These are phyloP conservation scores for Ceratosolen solmsi DNA, from an alignment of 1,140 invertebrate species.

Conservation along the genomic window DNA sequence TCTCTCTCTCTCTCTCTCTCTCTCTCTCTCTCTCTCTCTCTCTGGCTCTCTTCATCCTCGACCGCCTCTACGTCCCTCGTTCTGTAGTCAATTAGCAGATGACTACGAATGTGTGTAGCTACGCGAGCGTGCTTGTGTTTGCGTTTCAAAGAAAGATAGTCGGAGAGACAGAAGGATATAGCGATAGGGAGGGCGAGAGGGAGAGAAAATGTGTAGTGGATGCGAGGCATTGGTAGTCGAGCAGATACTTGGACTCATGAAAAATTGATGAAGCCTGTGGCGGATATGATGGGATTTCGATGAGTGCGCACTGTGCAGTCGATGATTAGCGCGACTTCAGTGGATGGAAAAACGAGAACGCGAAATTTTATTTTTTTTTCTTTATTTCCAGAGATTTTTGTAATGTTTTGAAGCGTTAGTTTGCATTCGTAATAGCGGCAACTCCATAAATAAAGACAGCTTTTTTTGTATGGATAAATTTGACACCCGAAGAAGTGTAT, in stretches of 20 bases:
- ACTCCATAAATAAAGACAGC: slow-evolving; percentile 19
- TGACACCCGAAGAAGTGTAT: slow-evolving; percentile 3
- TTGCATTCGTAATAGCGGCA: slow-evolving; percentile 13
- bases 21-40: no score
- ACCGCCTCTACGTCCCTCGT: slow-evolving; percentile 3
- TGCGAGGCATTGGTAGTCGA: slow-evolving; percentile 23
- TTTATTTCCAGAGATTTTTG: slow-evolving; percentile 21
- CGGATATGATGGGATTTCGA: slow-evolving; percentile 29
- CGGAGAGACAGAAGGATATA: neutral
- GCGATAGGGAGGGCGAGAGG: neutral
- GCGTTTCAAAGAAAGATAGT: neutral
- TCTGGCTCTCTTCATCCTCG: no score
- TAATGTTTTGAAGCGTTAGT: neutral
- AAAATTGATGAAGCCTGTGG: slow-evolving; percentile 48
- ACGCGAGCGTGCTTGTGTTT: neutral
- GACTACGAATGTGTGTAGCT: neutral
- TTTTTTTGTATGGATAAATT: slow-evolving; percentile 13
- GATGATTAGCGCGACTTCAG: slow-evolving; percentile 35
- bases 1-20: no score
- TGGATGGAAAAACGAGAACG: slow-evolving; percentile 31
- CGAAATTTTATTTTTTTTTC: slow-evolving; percentile 9
- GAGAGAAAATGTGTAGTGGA: neutral
- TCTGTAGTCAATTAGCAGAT: slow-evolving; percentile 50
- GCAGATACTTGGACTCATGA: slow-evolving; percentile 40
- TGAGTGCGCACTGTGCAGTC: neutral